These are phyloP conservation scores for Bellardia pandia DNA, from an alignment of 2,888 invertebrate genomes.

Conservation along the genomic window DNA sequence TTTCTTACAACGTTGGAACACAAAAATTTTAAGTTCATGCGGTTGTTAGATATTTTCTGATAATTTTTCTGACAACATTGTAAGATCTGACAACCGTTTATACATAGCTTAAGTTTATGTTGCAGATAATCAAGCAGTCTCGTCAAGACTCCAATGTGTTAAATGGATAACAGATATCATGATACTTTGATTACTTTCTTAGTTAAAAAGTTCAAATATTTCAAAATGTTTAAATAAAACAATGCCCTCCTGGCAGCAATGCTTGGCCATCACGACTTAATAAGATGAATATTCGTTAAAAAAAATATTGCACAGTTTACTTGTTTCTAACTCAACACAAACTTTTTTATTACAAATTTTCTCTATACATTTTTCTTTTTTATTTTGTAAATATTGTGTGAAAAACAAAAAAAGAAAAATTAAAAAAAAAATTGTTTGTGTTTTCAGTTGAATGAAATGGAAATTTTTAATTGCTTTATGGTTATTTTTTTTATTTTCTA, in stretches of 20 bases:
- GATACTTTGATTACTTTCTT: no score
- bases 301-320: constrained; percentile 8
- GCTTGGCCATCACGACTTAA: constrained; percentile 28
- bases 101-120: no score
- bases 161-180: no score
- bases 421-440: constrained; percentile 41
- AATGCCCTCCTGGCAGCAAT: neutral
- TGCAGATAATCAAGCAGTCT: no score
- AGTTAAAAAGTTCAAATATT: no score
- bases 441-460: constrained; percentile 81
- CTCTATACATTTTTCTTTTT: constrained; percentile 19
- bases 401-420: constrained; percentile 43
- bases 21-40: no score
- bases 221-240: neutral
- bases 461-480: constrained; percentile 82
- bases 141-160: no score
- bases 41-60: no score
- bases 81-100: no score
- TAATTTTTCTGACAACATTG: no score
- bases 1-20: no score
- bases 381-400: constrained; percentile 58
- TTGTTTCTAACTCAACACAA: constrained; percentile 48
- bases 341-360: constrained; percentile 38
- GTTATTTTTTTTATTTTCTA: constrained; percentile 43
- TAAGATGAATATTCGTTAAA: neutral